Percentiles rank a stretch among this genome's conserved stretches.
These are phyloP conservation scores for Halcyon badia DNA, from an alignment of 2,797 vertebrate genomes.

Conservation along the genomic window DNA sequence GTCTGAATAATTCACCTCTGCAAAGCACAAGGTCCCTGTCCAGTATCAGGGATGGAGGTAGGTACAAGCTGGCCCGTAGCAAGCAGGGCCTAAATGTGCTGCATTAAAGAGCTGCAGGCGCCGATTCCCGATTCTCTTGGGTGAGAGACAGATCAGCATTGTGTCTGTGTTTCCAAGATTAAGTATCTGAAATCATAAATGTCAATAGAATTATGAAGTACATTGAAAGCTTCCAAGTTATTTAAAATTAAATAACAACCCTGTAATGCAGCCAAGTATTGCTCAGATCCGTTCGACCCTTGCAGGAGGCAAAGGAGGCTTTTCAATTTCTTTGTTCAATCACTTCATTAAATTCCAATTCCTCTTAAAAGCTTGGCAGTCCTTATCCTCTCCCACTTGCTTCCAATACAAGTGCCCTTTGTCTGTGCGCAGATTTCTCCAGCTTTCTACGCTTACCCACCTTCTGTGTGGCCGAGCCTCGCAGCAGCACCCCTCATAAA, in stretches of 20 bases:
- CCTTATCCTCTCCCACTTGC: conserved; percentile 34
- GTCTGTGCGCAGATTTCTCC: background rate
- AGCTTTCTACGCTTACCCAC: background rate
- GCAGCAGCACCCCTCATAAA: background rate
- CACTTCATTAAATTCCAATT: conserved; percentile 67
- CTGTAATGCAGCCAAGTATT: conserved; percentile 40
- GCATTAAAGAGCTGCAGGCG: background rate
- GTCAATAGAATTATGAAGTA: conserved; percentile 66
- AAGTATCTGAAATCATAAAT: conserved; percentile 61
- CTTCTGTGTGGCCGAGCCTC: background rate
- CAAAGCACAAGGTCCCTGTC: background rate
- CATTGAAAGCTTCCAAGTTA: conserved; percentile 62
- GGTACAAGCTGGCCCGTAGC: background rate
- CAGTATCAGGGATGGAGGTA: background rate
- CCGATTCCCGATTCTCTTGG: background rate
- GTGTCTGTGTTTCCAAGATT: conserved; percentile 56
- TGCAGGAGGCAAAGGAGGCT: conserved; percentile 51
- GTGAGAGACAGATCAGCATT: background rate
- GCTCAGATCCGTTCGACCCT: conserved; percentile 11
- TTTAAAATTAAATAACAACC: conserved; percentile 65
- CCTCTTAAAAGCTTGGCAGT: conserved; percentile 51
- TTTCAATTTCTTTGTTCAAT: conserved; percentile 66
- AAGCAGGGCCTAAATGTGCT: background rate
- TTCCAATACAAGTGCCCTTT: background rate
- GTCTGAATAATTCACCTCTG: background rate